Base-by-base conservation (phyloP, 1,140 invertebrate genomes). In the Thereuonema tuberculata region DNA sequence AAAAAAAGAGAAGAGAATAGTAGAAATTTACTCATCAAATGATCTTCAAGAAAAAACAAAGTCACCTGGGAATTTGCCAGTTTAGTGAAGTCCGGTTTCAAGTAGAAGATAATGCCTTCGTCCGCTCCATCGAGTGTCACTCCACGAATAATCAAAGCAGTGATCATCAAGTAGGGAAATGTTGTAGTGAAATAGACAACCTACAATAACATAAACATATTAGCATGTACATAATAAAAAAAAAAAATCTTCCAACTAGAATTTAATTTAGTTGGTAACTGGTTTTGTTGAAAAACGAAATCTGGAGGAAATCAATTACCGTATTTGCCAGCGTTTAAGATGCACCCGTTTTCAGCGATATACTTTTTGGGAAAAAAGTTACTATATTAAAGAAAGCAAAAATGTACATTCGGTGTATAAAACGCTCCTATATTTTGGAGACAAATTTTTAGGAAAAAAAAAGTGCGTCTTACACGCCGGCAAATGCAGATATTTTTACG, bases 151-250 rank as follows among this genome's bases (percentile, higher is more conserved):
- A 97, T 76, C 50, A 97, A 75, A 62, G 96, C 82, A 9, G 88
- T 87, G 20, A 97, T 72, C 49, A 97, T 75, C 43, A 95, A 84
- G 70, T 97, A 98, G 0, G 93, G 93, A 74, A 97, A 97, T 0
- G 96, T 75, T 0, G 93, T 90, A 1, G 93, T 97, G 72, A 97
- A 96, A 70, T 92, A 93, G 1, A 93, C 89, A 14, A 91, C 82
- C 79, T 81, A 62, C 5, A 37, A 17, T 5, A 37, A 9, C 5
- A 37, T 5, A 9, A 37, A 17, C 31, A 5, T 37, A 5, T 9
- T 17, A 9, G 5, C 31, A 37, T n/a, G 17, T 37, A 37, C 17
- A 37, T 37, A 37, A 9, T 37, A 17, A 37, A 37, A 37, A 5
- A n/a, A n/a, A 37, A 9, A 17, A 37, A 37, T 37, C 5, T 37